Evolutionary conservation across 2,888 invertebrate genomes (phyloP).

Genomic region (Phaonia tiefii): DNA sequence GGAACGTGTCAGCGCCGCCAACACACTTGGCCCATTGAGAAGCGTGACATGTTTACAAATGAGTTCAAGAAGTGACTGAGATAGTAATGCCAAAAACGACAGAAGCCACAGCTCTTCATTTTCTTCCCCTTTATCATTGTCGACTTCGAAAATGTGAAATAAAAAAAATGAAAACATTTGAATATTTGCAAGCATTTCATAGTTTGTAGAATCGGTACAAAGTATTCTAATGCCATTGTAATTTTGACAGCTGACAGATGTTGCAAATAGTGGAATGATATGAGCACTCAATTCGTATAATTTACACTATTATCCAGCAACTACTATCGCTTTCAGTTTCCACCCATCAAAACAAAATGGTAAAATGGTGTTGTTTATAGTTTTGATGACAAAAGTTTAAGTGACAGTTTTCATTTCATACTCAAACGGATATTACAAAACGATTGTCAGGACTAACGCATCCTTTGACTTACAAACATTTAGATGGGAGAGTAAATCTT

Average conservation of each 20-base stretch:
- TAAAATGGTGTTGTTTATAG: no score
- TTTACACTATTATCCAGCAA: no score
- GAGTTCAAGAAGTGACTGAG: constrained; percentile 29
- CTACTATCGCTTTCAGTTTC: constrained; percentile 39
- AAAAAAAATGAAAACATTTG: background rate
- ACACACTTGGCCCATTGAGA: background rate
- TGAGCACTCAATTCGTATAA: background rate
- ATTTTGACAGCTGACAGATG: constrained; percentile 19
- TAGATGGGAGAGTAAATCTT: no score
- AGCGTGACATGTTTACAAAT: constrained; percentile 62
- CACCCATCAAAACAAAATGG: constrained; percentile 23
- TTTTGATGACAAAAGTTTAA: no score
- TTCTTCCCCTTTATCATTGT: no score
- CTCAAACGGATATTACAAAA: no score
- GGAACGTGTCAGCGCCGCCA: background rate
- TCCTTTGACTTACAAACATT: no score
- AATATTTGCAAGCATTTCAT: constrained; percentile 8
- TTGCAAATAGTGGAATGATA: background rate
- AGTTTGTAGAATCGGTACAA: constrained; percentile 10
- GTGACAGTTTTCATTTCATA: no score
- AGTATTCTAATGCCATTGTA: background rate
- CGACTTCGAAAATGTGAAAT: background rate
- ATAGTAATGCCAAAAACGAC: no score
- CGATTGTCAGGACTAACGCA: no score
- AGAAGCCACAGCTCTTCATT: background rate